Evolutionary conservation across 2,113 vertebrate genomes (phyloP).

Genomic region (Ptychochromis oligacanthus): DNA sequence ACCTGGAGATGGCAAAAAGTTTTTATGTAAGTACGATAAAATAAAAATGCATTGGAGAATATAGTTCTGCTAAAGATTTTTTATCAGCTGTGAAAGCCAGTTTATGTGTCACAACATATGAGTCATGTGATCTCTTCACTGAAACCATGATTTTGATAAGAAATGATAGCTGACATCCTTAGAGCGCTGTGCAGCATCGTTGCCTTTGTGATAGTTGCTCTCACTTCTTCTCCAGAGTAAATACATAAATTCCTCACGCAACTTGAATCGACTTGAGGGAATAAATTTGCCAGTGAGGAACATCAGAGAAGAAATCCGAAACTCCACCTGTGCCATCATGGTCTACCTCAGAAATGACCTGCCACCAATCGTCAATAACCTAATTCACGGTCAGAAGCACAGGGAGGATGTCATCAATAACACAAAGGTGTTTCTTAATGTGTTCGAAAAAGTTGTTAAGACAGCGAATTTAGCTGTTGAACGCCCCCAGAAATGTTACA

Average conservation of each 20-base stretch:
- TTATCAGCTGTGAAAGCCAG: background rate
- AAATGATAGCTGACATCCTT: background rate
- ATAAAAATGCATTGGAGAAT: background rate
- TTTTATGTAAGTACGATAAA: conserved; percentile 52
- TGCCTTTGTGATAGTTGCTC: background rate
- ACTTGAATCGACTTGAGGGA: background rate
- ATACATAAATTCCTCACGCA: background rate
- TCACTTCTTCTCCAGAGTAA: conserved; percentile 16
- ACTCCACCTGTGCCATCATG: conserved; percentile 31
- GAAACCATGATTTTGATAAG: background rate
- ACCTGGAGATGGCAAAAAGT: background rate
- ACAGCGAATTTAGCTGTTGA: background rate
- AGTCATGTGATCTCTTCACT: background rate
- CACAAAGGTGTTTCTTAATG: rapidly evolving
- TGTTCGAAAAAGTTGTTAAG: background rate
- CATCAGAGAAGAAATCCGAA: background rate
- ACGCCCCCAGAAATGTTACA: background rate
- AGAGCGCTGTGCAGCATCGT: background rate
- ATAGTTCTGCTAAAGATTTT: background rate
- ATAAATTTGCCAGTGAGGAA: conserved; percentile 38
- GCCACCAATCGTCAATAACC: background rate
- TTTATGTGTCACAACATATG: background rate
- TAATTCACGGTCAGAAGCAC: rapidly evolving
- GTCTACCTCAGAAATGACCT: conserved; percentile 28
- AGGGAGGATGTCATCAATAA: rapidly evolving